Evolutionary conservation across 2,888 invertebrate genomes (phyloP).

Genomic region (Hypomecis atomaria): DNA sequence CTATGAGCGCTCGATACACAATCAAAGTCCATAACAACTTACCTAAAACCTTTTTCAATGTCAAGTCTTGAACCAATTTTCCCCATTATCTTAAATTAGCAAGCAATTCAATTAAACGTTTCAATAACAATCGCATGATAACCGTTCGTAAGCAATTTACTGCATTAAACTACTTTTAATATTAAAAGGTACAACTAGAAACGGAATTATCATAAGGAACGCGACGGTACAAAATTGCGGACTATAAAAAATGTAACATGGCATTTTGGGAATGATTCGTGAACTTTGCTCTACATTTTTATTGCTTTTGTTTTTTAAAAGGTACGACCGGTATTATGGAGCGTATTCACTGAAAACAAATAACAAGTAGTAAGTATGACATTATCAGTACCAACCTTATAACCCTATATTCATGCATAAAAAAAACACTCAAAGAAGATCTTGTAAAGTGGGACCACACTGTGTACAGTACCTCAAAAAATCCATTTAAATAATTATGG

Average conservation of each 20-base stretch:
- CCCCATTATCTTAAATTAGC: conserved; percentile 9
- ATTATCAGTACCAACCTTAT: too few species aligned
- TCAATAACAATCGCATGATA: conserved; percentile 29
- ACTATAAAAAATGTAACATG: background rate
- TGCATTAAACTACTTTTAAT: conserved; percentile 11
- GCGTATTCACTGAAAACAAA: too few species aligned
- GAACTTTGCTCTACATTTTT: conserved; percentile 12
- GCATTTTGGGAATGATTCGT: conserved; percentile 4
- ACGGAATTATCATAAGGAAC: conserved; percentile 14
- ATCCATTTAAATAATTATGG: too few species aligned
- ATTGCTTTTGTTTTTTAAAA: background rate
- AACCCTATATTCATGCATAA: too few species aligned
- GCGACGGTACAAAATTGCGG: conserved; percentile 9
- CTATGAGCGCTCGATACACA: too few species aligned
- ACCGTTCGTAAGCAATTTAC: conserved; percentile 11
- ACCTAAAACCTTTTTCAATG: too few species aligned
- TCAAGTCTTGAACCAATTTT: conserved; percentile 2
- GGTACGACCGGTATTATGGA: too few species aligned
- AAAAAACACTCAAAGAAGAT: too few species aligned
- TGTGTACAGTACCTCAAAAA: too few species aligned
- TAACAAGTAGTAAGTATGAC: too few species aligned
- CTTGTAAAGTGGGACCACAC: too few species aligned
- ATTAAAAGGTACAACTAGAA: conserved; percentile 1
- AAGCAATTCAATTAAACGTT: conserved; percentile 19
- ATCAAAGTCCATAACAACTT: too few species aligned